Conservation (phyloP, 2,113 vertebrate genomes). For the Platycercus adscitus region DNA sequence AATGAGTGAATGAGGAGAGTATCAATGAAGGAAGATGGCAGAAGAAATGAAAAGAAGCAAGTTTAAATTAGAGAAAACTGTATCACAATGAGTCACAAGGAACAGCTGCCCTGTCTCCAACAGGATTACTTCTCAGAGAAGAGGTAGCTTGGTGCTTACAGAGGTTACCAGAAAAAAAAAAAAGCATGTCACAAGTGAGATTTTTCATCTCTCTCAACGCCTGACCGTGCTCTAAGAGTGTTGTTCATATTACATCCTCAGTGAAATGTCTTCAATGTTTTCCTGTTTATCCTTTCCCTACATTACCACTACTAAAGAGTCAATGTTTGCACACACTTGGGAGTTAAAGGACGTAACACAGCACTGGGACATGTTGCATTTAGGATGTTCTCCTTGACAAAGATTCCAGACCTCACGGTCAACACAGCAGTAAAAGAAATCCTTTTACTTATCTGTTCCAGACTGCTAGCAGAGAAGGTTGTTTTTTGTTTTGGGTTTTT, state of each 20-base stretch:
- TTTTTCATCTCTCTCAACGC: neutral
- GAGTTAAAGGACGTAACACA: neutral
- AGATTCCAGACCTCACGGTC: neutral
- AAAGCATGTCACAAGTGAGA: neutral
- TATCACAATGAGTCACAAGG: neutral
- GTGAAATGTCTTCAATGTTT: neutral
- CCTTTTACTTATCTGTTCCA: neutral
- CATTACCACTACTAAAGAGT: neutral
- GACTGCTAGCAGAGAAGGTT: neutral
- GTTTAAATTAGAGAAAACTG: neutral
- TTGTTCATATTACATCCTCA: fast-evolving
- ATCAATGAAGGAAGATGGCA: neutral
- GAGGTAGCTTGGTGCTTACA: neutral
- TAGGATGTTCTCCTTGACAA: neutral
- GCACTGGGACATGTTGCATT: fast-evolving
- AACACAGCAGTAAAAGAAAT: neutral
- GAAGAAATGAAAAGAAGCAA: neutral
- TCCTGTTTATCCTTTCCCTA: neutral
- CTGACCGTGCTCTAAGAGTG: neutral
- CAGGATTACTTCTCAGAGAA: neutral
- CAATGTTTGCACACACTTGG: neutral
- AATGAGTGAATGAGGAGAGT: neutral
- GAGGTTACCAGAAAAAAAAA: neutral
- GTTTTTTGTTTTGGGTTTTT: too few species aligned
- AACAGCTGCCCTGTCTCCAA: neutral